Evolutionary conservation across 2,797 vertebrate species (phyloP).

Genomic region (Pampus argenteus): DNA sequence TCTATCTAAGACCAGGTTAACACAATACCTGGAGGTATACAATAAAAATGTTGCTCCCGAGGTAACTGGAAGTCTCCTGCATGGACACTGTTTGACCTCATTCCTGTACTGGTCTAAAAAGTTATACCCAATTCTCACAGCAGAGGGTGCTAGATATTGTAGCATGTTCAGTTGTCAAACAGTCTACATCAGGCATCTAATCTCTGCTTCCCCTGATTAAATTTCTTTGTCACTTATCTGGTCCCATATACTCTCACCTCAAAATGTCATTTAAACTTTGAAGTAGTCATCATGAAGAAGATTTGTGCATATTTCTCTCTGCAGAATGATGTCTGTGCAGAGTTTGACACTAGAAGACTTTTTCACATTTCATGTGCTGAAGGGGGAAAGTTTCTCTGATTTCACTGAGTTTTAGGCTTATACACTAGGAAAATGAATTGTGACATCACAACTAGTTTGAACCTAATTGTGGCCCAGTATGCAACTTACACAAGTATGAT

Average conservation of each 20-base stretch:
- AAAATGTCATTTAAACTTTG: background rate
- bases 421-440: too few species aligned
- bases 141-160: slow-evolving; percentile 67
- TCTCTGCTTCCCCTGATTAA: background rate
- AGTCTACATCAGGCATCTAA: too few species aligned
- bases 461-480: too few species aligned
- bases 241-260: background rate
- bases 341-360: too few species aligned
- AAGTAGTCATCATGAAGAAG: background rate
- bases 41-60: slow-evolving; percentile 44
- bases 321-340: background rate
- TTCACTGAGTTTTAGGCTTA: too few species aligned
- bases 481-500: too few species aligned
- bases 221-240: background rate
- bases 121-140: slow-evolving; percentile 28
- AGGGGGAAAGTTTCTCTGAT: too few species aligned
- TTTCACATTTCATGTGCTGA: too few species aligned
- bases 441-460: too few species aligned
- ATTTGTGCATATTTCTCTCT: background rate
- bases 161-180: background rate
- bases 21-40: slow-evolving; percentile 49
- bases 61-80: slow-evolving; percentile 46
- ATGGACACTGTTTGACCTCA: slow-evolving; percentile 50
- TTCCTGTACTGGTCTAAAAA: slow-evolving; percentile 1
- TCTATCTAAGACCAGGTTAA: slow-evolving; percentile 51